These are phyloP conservation scores for Tipula helvola DNA, from an alignment of 2,888 invertebrate species.

Conservation along the genomic window DNA sequence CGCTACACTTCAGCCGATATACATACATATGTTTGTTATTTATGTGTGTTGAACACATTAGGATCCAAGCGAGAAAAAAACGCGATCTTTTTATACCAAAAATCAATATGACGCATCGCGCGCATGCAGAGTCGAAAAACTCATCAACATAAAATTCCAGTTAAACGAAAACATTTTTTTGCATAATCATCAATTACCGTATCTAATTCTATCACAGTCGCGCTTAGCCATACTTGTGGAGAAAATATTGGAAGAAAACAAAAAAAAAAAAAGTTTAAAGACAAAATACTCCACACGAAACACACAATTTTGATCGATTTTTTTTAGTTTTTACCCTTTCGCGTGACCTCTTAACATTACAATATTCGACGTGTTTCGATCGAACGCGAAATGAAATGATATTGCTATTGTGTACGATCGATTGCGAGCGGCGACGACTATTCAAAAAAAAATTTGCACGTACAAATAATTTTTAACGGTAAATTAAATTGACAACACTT, in stretches of 20 bases:
- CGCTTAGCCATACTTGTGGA: neutral
- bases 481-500: neutral
- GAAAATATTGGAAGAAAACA: neutral
- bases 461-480: neutral
- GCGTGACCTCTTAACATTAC: constrained; percentile 4
- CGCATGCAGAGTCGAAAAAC: neutral
- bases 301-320: neutral
- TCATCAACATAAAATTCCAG: neutral
- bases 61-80: neutral
- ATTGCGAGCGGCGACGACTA: neutral
- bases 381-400: neutral
- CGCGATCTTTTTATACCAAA: neutral
- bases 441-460: neutral
- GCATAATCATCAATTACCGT: neutral
- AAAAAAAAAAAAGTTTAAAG: neutral
- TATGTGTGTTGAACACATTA: neutral
- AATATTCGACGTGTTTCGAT: neutral
- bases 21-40: no score
- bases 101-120: neutral
- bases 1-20: neutral
- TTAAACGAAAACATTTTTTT: neutral
- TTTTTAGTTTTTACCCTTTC: neutral
- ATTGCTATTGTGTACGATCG: neutral
- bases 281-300: neutral
- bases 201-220: neutral